Conservation (phyloP, 1,140 invertebrate genomes). For the Scaptomyza hsui region DNA sequence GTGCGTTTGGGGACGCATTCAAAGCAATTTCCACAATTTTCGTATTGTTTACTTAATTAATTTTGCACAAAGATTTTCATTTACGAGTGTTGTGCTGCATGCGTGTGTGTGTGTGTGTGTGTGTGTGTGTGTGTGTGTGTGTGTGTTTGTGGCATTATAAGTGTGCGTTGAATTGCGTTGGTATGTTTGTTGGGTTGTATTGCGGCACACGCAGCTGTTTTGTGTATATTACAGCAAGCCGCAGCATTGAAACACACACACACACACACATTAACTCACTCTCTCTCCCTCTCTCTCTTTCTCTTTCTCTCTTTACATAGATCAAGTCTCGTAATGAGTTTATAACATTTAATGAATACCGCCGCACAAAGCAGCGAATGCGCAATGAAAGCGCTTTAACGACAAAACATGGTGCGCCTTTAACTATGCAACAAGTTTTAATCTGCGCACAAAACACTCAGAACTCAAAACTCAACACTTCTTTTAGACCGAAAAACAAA, state of each 20-base stretch:
- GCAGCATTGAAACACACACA: constrained; percentile 27
- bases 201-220: constrained; percentile 61
- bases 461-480: no score
- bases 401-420: constrained; percentile 8
- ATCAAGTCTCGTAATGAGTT: constrained; percentile 69
- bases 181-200: constrained; percentile 34
- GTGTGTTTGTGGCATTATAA: not conserved
- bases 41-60: constrained; percentile 82
- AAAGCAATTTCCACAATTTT: constrained; percentile 82
- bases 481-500: no score
- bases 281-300: not conserved
- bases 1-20: constrained; percentile 73
- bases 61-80: constrained; percentile 79
- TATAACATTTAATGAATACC: constrained; percentile 75
- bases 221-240: constrained; percentile 74
- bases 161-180: constrained; percentile 12
- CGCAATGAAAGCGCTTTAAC: constrained; percentile 41
- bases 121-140: constrained; percentile 10
- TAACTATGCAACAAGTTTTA: constrained; percentile 56
- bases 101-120: constrained; percentile 6
- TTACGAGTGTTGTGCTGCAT: constrained; percentile 37
- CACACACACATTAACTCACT: constrained; percentile 5
- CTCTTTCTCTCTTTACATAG: constrained; percentile 28
- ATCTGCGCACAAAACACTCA: not conserved
- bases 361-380: constrained; percentile 52